A percentile compares a stretch with the other conserved stretches of the same genome.
Conservation (phyloP, 2,888 invertebrate species). For the Icerya purchasi region DNA sequence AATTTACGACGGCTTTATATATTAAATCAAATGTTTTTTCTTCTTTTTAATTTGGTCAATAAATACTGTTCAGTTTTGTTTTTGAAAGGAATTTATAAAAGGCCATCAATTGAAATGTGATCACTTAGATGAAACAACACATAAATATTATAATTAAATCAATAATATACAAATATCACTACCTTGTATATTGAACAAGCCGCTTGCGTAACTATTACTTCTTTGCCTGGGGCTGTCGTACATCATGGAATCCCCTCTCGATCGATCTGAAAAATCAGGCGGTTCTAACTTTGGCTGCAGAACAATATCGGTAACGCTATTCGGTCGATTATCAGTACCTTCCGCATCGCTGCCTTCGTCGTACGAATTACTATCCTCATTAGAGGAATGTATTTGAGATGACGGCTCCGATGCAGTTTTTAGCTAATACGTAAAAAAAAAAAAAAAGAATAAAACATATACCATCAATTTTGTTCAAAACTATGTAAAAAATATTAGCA, state of each 20-base stretch:
- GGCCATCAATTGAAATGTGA: too few relatives aligned
- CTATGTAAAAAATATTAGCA: too few relatives aligned
- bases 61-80: too few relatives aligned
- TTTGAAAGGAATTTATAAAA: too few relatives aligned
- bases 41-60: too few relatives aligned
- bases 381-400: constrained; percentile 42
- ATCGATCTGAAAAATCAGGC: constrained; percentile 34
- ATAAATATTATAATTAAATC: too few relatives aligned
- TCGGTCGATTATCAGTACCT: constrained; percentile 11
- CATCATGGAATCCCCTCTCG: constrained; percentile 6
- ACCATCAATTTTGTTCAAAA: too few relatives aligned
- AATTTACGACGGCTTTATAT: too few relatives aligned
- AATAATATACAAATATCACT: too few relatives aligned
- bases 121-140: too few relatives aligned
- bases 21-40: too few relatives aligned
- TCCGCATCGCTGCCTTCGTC: constrained; percentile 15
- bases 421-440: constrained; percentile 22
- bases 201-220: constrained; percentile 1
- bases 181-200: constrained; percentile 9
- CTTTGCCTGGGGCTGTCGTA: constrained; percentile 4
- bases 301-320: constrained; percentile 23
- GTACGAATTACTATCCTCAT: constrained; percentile 35
- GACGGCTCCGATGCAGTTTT: constrained; percentile 36
- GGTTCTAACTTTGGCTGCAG: constrained; percentile 55
- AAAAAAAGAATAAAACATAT: too few relatives aligned